A percentile compares a stretch with the other conserved stretches of the same genome.
phyloP scores from a whole-genome alignment of 2,888 invertebrate species.

The Poecilobothrus nobilitatus region DNA sequence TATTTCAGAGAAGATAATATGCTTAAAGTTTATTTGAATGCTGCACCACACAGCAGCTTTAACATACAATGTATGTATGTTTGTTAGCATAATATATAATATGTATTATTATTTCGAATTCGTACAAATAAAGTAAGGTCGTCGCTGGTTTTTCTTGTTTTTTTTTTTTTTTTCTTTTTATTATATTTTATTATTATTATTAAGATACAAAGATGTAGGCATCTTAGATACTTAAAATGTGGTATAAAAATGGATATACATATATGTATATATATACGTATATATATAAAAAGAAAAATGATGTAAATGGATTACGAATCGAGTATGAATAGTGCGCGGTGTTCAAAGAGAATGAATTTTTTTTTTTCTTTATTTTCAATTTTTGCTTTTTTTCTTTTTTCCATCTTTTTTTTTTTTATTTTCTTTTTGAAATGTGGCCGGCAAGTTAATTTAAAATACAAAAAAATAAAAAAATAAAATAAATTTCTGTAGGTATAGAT shows the following conservation, averaged over 20 bases:
- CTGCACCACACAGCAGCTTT: no score
- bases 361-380: not conserved
- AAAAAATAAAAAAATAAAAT: no score
- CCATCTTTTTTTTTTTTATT: not conserved
- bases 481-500: conserved; percentile 2
- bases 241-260: not conserved
- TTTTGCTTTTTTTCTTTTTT: not conserved
- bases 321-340: not conserved
- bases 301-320: conserved; percentile 6
- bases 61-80: no score
- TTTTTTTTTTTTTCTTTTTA: no score
- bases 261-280: not conserved
- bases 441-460: not conserved
- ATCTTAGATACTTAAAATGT: conserved; percentile 3
- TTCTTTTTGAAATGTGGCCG: conserved; percentile 4
- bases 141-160: not conserved
- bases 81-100: no score
- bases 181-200: no score
- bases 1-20: no score
- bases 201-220: conserved; percentile 6
- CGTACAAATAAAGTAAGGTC: not conserved
- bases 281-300: not conserved
- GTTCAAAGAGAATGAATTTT: not conserved
- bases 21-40: no score
- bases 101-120: no score